A percentile compares a stretch with the other conserved stretches of the same genome.
These are phyloP conservation scores for Pocota personata DNA, from an alignment of 2,888 invertebrate genomes.

Conservation along the genomic window DNA sequence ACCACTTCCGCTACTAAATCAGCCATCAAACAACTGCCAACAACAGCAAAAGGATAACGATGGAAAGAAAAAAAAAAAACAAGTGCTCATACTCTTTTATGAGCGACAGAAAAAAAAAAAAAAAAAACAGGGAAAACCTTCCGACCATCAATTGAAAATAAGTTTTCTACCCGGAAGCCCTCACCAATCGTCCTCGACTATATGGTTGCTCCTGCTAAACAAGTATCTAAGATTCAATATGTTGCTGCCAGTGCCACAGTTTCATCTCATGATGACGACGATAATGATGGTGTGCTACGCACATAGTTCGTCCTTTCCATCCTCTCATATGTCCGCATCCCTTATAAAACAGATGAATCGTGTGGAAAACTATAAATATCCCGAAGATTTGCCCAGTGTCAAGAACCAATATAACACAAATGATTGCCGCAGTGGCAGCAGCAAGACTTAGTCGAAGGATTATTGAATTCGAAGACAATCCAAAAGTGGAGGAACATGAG, in stretches of 20 bases:
- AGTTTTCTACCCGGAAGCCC: constrained; percentile 27
- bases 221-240: constrained; percentile 62
- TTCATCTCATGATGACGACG: constrained; percentile 51
- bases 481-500: neutral
- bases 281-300: constrained; percentile 48
- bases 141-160: constrained; percentile 63
- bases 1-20: constrained; percentile 70
- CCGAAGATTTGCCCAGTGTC: constrained; percentile 61
- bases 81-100: constrained; percentile 32
- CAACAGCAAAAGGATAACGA: constrained; percentile 65
- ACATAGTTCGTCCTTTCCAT: neutral
- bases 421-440: constrained; percentile 58
- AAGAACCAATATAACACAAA: constrained; percentile 67
- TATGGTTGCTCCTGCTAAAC: constrained; percentile 9
- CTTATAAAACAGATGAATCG: constrained; percentile 55
- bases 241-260: constrained; percentile 49
- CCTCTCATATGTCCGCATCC: constrained; percentile 13
- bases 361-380: constrained; percentile 69
- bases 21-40: constrained; percentile 72
- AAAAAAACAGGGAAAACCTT: neutral
- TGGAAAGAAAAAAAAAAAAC: constrained; percentile 5
- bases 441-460: constrained; percentile 41
- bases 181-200: neutral
- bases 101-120: constrained; percentile 27
- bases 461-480: constrained; percentile 65